phyloP scores from a whole-genome alignment of 2,113 vertebrate species.

The Indri indri region DNA sequence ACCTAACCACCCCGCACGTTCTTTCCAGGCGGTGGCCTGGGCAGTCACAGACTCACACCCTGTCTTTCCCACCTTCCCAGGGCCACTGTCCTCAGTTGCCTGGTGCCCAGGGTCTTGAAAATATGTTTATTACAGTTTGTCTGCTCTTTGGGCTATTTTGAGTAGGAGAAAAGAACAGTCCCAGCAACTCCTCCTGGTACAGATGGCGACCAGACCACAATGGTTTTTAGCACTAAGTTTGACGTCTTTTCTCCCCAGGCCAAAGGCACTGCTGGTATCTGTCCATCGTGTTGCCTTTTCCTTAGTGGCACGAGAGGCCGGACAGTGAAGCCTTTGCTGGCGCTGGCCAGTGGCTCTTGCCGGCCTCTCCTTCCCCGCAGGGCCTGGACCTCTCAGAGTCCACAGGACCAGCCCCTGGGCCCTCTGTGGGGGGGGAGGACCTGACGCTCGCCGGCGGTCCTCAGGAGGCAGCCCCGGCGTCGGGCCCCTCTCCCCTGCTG shows the following conservation, averaged over 20 bases:
- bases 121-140: rapidly evolving
- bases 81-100: neutral
- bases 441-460: no score
- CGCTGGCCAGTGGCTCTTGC: no score
- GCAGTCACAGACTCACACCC: rapidly evolving
- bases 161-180: rapidly evolving
- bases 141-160: neutral
- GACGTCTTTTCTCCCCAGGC: neutral
- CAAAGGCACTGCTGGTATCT: rapidly evolving
- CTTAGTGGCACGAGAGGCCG: neutral
- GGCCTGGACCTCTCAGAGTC: neutral
- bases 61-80: neutral
- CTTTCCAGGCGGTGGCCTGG: neutral
- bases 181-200: neutral
- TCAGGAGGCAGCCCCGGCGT: neutral
- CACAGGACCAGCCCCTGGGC: neutral
- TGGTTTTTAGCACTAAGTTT: rapidly evolving
- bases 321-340: neutral
- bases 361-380: neutral
- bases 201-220: rapidly evolving
- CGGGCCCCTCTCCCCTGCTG: neutral
- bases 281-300: neutral
- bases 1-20: no score
- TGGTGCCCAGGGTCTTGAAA: neutral
- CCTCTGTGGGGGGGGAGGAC: neutral